Evolutionary conservation across 2,113 vertebrate genomes (phyloP).

Genomic region (Trogon melanurus): DNA sequence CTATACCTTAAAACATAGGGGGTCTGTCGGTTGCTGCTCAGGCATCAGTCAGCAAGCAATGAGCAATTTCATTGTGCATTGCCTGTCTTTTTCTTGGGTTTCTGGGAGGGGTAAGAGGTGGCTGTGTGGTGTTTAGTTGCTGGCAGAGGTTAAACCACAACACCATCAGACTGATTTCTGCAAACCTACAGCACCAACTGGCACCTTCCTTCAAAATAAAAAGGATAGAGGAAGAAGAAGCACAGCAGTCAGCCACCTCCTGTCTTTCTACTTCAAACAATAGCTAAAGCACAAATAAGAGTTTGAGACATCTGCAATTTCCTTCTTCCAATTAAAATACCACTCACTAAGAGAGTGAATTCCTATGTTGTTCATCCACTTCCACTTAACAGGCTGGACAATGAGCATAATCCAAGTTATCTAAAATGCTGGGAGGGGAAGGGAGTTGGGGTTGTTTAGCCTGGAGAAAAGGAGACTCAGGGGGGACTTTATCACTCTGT

Average conservation of each 20-base stretch:
- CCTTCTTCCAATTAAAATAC: not conserved
- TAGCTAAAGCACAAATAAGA: not conserved
- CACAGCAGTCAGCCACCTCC: rapidly evolving
- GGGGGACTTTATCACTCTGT: too few relatives aligned
- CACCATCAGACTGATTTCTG: not conserved
- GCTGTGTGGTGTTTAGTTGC: too few relatives aligned
- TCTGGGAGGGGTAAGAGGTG: too few relatives aligned
- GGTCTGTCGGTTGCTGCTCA: too few relatives aligned
- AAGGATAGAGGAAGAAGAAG: not conserved
- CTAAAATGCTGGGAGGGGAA: not conserved
- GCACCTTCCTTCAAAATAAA: not conserved
- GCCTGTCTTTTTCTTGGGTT: too few relatives aligned
- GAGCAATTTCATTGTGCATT: too few relatives aligned
- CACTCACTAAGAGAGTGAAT: not conserved
- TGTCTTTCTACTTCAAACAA: not conserved
- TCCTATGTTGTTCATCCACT: not conserved
- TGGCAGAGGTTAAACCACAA: not conserved
- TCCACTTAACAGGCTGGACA: not conserved
- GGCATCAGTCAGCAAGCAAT: too few relatives aligned
- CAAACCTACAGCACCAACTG: not conserved
- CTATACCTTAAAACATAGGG: too few relatives aligned
- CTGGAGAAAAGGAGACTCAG: too few relatives aligned
- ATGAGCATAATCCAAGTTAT: not conserved
- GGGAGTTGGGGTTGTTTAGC: too few relatives aligned
- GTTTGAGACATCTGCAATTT: not conserved